Evolutionary conservation across 2,113 vertebrate genomes (phyloP).

Genomic region (Delphinapterus leucas): DNA sequence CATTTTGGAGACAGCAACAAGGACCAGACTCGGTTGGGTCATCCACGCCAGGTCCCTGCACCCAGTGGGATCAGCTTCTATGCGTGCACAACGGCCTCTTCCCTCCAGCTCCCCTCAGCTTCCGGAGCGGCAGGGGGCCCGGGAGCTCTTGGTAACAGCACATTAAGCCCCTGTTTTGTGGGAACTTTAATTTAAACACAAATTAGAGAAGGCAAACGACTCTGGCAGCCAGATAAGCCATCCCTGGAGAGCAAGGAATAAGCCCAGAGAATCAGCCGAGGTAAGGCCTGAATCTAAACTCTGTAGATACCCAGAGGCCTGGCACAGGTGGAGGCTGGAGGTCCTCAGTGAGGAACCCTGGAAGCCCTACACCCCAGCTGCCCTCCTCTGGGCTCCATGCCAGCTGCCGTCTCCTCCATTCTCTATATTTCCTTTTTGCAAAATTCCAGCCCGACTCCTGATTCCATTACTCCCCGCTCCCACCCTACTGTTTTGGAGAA

Average conservation of each 20-base stretch:
- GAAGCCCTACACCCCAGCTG: not conserved
- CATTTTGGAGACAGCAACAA: not conserved
- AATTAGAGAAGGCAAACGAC: slow-evolving; percentile 71
- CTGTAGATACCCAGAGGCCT: not conserved
- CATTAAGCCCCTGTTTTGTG: slow-evolving; percentile 64
- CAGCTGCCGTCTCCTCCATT: not conserved
- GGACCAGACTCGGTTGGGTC: not conserved
- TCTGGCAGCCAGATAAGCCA: slow-evolving; percentile 67
- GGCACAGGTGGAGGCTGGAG: not conserved
- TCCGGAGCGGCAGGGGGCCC: not conserved
- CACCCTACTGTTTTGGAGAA: not conserved
- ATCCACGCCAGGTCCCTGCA: fast-evolving
- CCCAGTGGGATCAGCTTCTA: not conserved
- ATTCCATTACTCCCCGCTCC: not conserved
- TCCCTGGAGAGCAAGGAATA: slow-evolving; percentile 57
- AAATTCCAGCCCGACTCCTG: not conserved
- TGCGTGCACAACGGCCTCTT: not conserved
- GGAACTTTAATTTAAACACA: slow-evolving; percentile 69
- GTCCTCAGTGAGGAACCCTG: not conserved
- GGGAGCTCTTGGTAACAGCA: slow-evolving; percentile 57
- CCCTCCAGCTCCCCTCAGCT: not conserved
- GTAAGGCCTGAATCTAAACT: slow-evolving; percentile 30
- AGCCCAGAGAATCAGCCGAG: slow-evolving; percentile 49
- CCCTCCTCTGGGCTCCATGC: not conserved
- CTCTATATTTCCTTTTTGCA: not conserved